These are phyloP conservation scores for Borostomias antarcticus DNA, from an alignment of 2,797 vertebrate genomes.

Conservation along the genomic window DNA sequence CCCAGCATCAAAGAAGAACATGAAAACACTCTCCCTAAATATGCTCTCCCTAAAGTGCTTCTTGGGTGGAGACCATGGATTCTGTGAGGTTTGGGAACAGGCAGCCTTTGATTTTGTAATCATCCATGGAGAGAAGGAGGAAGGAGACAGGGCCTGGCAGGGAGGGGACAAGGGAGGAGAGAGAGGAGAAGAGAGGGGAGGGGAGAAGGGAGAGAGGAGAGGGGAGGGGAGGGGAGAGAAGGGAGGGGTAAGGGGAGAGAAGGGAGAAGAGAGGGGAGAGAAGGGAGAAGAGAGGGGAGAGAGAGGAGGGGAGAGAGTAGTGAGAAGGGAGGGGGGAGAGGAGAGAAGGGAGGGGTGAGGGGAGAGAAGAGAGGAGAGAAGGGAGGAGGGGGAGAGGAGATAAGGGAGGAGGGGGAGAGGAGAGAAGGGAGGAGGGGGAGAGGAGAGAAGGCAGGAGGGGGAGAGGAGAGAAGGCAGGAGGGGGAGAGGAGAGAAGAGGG, in stretches of 20 bases:
- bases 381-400: no score
- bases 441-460: no score
- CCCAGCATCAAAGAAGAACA: slow-evolving; percentile 52
- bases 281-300: background rate
- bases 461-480: background rate
- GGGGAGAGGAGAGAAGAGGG: background rate
- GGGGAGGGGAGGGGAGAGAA: background rate
- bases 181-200: no score
- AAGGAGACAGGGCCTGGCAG: slow-evolving; percentile 32
- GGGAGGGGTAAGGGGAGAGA: no score
- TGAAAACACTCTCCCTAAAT: slow-evolving; percentile 32
- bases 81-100: slow-evolving; percentile 58
- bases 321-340: slow-evolving; percentile 20
- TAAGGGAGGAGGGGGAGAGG: no score
- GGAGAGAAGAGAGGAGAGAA: no score
- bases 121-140: slow-evolving; percentile 47
- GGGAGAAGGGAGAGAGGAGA: slow-evolving; percentile 7
- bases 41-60: background rate
- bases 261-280: no score
- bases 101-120: slow-evolving; percentile 67
- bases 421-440: no score
- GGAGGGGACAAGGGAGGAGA: no score
- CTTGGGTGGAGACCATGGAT: slow-evolving; percentile 59
- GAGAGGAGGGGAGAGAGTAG: background rate
- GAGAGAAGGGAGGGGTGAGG: no score